phyloP scores from a whole-genome alignment of 2,113 vertebrate species.

The Pteruthius melanotis region DNA sequence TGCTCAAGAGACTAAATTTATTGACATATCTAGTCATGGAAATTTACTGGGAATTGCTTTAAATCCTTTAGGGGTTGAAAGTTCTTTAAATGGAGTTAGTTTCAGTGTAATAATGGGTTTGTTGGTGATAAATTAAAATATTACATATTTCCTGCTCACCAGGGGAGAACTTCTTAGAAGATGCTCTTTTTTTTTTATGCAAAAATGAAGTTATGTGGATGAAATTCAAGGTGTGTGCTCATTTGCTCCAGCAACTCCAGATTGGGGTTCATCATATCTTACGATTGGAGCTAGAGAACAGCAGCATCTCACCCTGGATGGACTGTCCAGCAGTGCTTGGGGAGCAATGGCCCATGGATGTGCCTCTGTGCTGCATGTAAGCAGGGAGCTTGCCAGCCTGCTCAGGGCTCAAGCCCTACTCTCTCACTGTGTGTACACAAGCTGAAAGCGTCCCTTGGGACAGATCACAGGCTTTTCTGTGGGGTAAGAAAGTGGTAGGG shows the following conservation, averaged over 20 bases:
- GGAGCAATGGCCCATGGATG: not conserved
- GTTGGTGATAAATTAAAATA: not conserved
- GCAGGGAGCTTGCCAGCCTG: not conserved
- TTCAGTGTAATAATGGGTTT: constrained; percentile 2
- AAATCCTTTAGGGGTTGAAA: not conserved
- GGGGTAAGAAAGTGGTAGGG: not conserved
- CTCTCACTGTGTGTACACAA: not conserved
- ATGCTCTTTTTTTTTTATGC: not conserved
- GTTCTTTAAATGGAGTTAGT: not conserved
- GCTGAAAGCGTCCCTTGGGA: not conserved
- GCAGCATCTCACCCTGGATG: not conserved
- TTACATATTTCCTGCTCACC: not conserved
- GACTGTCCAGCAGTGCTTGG: not conserved
- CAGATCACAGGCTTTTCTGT: not conserved
- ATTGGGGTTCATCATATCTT: not conserved
- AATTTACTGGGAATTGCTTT: constrained; percentile 18
- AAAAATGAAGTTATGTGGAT: not conserved
- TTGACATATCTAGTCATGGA: not conserved
- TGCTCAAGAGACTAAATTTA: not conserved
- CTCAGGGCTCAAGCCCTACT: not conserved
- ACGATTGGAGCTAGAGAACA: not conserved
- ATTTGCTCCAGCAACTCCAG: not conserved
- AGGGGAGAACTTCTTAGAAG: not conserved
- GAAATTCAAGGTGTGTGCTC: not conserved
- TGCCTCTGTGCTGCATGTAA: not conserved